These are phyloP conservation scores for Macrophya annulata DNA, from an alignment of 2,888 invertebrate species.

Conservation along the genomic window DNA sequence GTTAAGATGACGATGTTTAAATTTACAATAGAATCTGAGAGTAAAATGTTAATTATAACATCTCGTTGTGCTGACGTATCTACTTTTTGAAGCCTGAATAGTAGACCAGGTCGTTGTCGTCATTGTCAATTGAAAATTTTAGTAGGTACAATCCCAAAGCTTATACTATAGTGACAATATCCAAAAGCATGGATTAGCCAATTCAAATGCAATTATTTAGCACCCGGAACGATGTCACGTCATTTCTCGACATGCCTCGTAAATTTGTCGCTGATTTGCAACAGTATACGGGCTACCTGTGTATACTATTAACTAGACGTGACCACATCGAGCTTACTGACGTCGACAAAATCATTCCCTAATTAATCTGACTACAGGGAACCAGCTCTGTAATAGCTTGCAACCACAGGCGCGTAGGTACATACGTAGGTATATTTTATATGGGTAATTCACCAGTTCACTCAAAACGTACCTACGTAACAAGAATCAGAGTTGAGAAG, in stretches of 20 bases:
- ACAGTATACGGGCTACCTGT: constrained; percentile 23
- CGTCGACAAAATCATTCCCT: constrained; percentile 66
- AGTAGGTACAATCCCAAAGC: background rate
- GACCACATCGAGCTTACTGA: constrained; percentile 62
- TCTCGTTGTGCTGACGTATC: background rate
- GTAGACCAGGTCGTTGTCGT: background rate
- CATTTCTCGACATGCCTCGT: constrained; percentile 44
- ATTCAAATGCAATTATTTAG: constrained; percentile 37
- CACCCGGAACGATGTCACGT: constrained; percentile 29
- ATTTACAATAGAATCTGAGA: background rate
- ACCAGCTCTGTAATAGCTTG: constrained; percentile 15
- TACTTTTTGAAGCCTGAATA: background rate
- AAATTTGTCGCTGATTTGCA: constrained; percentile 29
- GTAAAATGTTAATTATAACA: constrained; percentile 47
- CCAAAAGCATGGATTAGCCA: background rate
- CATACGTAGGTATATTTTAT: background rate
- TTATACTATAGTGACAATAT: background rate
- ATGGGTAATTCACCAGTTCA: background rate
- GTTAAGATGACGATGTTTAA: constrained; percentile 34
- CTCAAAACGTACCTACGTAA: background rate
- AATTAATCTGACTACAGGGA: constrained; percentile 64
- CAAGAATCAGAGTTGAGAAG: background rate
- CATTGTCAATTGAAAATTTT: background rate
- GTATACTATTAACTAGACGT: constrained; percentile 64
- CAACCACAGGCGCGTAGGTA: too few relatives aligned